These are phyloP conservation scores for Nycteola revayana DNA, from an alignment of 2,888 invertebrate species.

Conservation along the genomic window DNA sequence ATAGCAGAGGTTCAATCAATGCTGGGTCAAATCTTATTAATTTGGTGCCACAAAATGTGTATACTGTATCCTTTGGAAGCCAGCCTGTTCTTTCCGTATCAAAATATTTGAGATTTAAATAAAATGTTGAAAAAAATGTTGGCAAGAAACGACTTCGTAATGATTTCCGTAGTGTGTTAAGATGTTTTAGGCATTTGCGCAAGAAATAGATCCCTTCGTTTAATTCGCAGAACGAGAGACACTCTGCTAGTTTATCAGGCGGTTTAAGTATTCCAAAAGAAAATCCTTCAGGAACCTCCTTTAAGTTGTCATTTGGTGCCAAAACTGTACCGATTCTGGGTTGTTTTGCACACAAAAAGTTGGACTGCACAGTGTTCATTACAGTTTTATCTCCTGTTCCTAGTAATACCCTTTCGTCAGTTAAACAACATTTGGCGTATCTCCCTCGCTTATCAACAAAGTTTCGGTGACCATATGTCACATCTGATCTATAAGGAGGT, in stretches of 20 bases:
- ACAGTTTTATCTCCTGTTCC: conserved; percentile 57
- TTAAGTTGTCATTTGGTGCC: conserved; percentile 74
- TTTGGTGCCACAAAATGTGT: conserved; percentile 61
- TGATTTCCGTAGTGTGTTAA: conserved; percentile 63
- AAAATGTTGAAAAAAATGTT: conserved; percentile 53
- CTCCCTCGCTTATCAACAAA: conserved; percentile 70
- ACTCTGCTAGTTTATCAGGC: conserved; percentile 68
- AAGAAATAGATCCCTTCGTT: conserved; percentile 61
- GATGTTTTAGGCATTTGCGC: conserved; percentile 64
- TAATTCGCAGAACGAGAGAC: conserved; percentile 56
- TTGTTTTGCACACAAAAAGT: conserved; percentile 53
- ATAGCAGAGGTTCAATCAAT: conserved; percentile 72
- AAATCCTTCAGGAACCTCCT: conserved; percentile 64
- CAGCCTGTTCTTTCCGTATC: conserved; percentile 66
- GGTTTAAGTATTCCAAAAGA: conserved; percentile 68
- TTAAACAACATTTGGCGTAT: conserved; percentile 67
- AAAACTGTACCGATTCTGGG: conserved; percentile 60
- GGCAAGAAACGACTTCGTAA: conserved; percentile 52
- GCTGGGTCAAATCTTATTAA: conserved; percentile 68
- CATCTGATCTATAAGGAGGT: conserved; percentile 51
- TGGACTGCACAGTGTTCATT: conserved; percentile 62
- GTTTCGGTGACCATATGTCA: conserved; percentile 57
- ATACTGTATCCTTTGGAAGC: conserved; percentile 66
- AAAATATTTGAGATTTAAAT: conserved; percentile 54
- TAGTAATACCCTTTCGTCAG: conserved; percentile 52